A percentile compares a stretch with the other conserved stretches of the same genome.
Conservation (phyloP, 1,140 invertebrate genomes). For the Asbolus verrucosus region DNA sequence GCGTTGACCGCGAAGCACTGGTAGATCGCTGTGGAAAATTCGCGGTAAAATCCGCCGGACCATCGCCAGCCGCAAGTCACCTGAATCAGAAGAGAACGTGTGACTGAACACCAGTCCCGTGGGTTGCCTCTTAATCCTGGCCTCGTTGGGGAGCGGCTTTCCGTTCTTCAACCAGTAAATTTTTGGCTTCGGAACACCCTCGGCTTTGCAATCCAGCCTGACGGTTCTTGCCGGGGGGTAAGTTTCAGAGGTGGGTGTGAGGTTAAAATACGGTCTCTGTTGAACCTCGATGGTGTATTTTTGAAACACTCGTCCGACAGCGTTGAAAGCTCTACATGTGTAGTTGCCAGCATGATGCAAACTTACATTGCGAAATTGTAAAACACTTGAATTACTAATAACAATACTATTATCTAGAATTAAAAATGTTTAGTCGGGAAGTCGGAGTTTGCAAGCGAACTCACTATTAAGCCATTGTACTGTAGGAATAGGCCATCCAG, state of each 20-base stretch:
- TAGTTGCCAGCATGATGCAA: conserved; percentile 74
- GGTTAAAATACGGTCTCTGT: conserved; percentile 58
- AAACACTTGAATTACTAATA: conserved; percentile 55
- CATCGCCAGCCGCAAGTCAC: conserved; percentile 41
- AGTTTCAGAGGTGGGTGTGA: conserved; percentile 54
- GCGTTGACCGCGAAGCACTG: conserved; percentile 81
- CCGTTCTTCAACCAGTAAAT: conserved; percentile 81
- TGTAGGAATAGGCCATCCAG: conserved; percentile 60
- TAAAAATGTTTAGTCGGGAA: neutral
- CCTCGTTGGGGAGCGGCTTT: conserved; percentile 71
- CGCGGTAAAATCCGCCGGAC: too few species aligned
- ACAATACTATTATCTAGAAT: conserved; percentile 54
- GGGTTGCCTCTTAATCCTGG: conserved; percentile 53
- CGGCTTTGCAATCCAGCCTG: conserved; percentile 77
- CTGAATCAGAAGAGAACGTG: conserved; percentile 59
- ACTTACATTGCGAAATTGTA: conserved; percentile 53
- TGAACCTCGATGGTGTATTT: conserved; percentile 49
- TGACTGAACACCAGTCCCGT: conserved; percentile 59
- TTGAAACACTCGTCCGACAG: conserved; percentile 25
- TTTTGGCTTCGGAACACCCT: conserved; percentile 73
- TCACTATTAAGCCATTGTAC: conserved; percentile 61
- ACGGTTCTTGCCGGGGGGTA: conserved; percentile 76
- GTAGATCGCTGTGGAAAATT: conserved; percentile 71
- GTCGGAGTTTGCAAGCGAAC: too few species aligned
- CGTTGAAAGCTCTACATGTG: conserved; percentile 83